These are phyloP conservation scores for Parapsyche elsis DNA, from an alignment of 1,140 invertebrate genomes.

Conservation along the genomic window DNA sequence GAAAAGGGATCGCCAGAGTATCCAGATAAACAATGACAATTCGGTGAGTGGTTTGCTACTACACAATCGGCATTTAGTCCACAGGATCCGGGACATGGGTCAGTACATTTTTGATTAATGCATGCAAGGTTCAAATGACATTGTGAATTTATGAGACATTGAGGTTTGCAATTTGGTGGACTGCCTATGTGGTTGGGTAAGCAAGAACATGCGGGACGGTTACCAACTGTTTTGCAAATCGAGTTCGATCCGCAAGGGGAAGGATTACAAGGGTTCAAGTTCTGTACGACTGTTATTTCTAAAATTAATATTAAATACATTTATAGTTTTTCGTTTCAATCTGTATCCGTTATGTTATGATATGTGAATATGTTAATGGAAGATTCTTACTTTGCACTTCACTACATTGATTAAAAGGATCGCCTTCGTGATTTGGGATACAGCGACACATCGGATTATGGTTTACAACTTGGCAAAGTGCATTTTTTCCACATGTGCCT, in stretches of 20 bases:
- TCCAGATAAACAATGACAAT: slow-evolving; percentile 80
- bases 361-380: not conserved
- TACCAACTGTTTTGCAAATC: slow-evolving; percentile 80
- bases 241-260: slow-evolving; percentile 86
- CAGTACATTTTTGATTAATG: slow-evolving; percentile 82
- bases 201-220: slow-evolving; percentile 83
- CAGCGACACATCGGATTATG: slow-evolving; percentile 84
- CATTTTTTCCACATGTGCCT: slow-evolving; percentile 76
- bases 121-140: slow-evolving; percentile 81
- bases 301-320: not conserved
- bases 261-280: slow-evolving; percentile 78
- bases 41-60: slow-evolving; percentile 84
- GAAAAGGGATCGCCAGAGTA: slow-evolving; percentile 81
- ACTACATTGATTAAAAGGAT: slow-evolving; percentile 75
- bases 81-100: slow-evolving; percentile 84
- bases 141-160: slow-evolving; percentile 83
- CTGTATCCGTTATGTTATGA: not conserved
- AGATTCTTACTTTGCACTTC: slow-evolving; percentile 68
- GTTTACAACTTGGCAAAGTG: slow-evolving; percentile 75
- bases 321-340: not conserved
- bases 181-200: slow-evolving; percentile 84
- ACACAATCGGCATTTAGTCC: slow-evolving; percentile 85
- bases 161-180: slow-evolving; percentile 81
- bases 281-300: not conserved
- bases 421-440: slow-evolving; percentile 72